A percentile compares a stretch with the other conserved stretches of the same genome.
Evolutionary conservation across 2,888 invertebrate genomes (phyloP).

Genomic region (Agonopterix subpropinquella): DNA sequence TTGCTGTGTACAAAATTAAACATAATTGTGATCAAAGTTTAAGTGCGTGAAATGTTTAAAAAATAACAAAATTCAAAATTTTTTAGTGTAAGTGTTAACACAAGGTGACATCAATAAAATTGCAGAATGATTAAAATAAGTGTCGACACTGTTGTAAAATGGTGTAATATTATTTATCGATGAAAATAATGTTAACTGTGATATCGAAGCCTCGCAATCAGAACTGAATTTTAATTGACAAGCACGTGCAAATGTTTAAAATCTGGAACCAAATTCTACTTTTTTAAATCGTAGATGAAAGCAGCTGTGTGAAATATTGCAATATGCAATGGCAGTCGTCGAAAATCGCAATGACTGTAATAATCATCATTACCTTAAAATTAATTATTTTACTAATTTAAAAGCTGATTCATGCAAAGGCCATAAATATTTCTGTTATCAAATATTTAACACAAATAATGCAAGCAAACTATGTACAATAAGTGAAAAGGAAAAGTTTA

Average conservation of each 20-base stretch:
- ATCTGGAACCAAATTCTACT: background rate
- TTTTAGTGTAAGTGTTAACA: too few relatives aligned
- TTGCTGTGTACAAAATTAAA: constrained; percentile 6
- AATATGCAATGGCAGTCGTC: too few relatives aligned
- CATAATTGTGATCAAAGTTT: constrained; percentile 9
- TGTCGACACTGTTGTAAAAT: constrained; percentile 4
- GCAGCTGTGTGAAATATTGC: too few relatives aligned
- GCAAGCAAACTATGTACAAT: constrained; percentile 34
- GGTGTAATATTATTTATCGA: constrained; percentile 18
- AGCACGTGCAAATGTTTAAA: constrained; percentile 42
- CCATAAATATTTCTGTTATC: constrained; percentile 22
- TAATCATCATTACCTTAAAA: too few relatives aligned
- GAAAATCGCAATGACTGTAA: too few relatives aligned
- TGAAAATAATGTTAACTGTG: constrained; percentile 33
- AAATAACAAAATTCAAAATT: too few relatives aligned
- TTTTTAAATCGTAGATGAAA: too few relatives aligned
- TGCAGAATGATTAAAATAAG: too few relatives aligned
- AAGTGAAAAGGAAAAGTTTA: constrained; percentile 30
- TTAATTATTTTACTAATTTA: background rate
- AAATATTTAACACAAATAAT: constrained; percentile 21
- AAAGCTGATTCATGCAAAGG: constrained; percentile 46
- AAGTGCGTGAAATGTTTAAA: constrained; percentile 28
- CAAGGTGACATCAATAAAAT: too few relatives aligned
- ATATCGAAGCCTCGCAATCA: constrained; percentile 35
- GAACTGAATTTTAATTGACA: constrained; percentile 30